Percentiles rank a stretch among this genome's conserved stretches.
Conservation (phyloP, 1,140 invertebrate species). For the Elysia chlorotica region DNA sequence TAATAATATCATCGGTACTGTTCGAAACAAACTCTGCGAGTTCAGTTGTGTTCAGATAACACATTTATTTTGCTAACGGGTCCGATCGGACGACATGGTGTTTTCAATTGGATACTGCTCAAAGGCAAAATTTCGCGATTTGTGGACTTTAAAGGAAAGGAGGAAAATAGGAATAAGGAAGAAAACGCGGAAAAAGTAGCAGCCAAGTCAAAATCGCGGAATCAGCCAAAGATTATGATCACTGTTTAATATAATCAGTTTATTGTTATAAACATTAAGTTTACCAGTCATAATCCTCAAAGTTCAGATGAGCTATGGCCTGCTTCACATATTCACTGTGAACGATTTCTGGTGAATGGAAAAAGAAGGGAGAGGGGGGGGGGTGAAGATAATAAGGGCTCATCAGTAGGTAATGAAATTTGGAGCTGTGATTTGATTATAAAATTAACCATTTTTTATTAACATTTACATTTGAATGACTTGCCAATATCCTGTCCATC, state of each 20-base stretch:
- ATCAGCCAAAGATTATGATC: not conserved
- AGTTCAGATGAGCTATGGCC: conserved; percentile 44
- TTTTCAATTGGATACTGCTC: not conserved
- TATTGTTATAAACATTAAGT: not conserved
- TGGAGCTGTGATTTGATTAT: too few species aligned
- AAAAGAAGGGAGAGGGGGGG: too few species aligned
- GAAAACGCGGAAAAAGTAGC: not conserved
- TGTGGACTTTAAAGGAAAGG: not conserved
- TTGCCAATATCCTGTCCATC: too few species aligned
- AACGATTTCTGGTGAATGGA: conserved; percentile 43
- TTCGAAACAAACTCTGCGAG: too few species aligned
- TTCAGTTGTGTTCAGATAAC: not conserved
- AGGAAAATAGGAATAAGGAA: not conserved
- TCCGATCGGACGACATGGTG: too few species aligned
- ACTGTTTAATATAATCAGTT: not conserved
- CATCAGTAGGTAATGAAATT: too few species aligned
- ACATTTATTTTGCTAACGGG: not conserved
- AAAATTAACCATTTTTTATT: too few species aligned
- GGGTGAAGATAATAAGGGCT: too few species aligned
- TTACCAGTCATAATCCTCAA: conserved; percentile 48
- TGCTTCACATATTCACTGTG: conserved; percentile 54
- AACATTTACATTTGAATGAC: too few species aligned
- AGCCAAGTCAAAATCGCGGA: not conserved
- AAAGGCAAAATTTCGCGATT: not conserved
- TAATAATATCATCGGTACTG: too few species aligned